These are phyloP conservation scores for Anneissia japonica DNA, from an alignment of 35 echinoderm and acorn worm species.

Conservation along the genomic window DNA sequence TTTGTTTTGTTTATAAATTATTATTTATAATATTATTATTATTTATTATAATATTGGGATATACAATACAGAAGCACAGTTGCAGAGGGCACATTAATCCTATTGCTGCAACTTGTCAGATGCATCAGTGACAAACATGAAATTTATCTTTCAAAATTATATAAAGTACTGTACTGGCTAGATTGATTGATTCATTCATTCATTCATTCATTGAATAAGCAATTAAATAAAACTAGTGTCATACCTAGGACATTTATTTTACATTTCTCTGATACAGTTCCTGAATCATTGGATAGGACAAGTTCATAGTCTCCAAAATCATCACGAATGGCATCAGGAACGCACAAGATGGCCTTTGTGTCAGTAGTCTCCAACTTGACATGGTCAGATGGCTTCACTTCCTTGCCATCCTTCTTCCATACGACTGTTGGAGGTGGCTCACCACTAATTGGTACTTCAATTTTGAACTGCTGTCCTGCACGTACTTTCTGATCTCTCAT, in stretches of 20 bases:
- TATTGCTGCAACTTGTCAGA: too few species aligned
- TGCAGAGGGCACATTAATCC: too few species aligned
- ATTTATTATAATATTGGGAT: too few species aligned
- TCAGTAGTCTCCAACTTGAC: constrained; percentile 54
- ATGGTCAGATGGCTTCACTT: constrained; percentile 42
- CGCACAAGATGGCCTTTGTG: constrained; percentile 36
- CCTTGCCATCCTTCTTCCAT: constrained; percentile 70
- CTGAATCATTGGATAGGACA: constrained; percentile 66
- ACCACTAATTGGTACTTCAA: constrained; percentile 63
- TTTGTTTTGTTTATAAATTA: too few species aligned
- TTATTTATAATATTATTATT: too few species aligned
- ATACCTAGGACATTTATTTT: constrained; percentile 70
- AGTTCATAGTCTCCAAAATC: constrained; percentile 85
- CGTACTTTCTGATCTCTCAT: constrained; percentile 71
- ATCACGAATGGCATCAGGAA: constrained; percentile 39
- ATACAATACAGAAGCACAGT: too few species aligned
- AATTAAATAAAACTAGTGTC: neutral
- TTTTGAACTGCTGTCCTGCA: constrained; percentile 61
- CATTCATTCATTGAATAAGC: too few species aligned
- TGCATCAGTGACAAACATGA: too few species aligned
- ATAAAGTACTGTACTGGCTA: too few species aligned
- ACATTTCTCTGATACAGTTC: constrained; percentile 51
- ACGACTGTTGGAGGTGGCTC: constrained; percentile 63
- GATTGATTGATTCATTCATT: too few species aligned
- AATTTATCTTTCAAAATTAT: too few species aligned